Evolutionary conservation across 1,140 invertebrate genomes (phyloP), one percentile per base, ranked within the genome.

Genomic region (Vanessa atalanta): DNA sequence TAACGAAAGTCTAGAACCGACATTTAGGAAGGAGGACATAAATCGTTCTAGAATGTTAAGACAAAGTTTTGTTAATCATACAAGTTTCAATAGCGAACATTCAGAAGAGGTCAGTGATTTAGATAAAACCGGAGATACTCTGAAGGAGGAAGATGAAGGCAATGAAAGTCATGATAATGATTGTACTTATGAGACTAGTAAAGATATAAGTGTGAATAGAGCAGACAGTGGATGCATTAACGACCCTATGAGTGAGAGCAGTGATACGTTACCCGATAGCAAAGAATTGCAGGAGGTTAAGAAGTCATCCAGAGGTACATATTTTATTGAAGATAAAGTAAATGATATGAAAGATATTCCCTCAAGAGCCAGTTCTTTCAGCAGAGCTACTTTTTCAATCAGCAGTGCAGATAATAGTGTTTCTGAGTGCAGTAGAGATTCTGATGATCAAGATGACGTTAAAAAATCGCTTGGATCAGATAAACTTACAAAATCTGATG

Each of bases 1-100:
- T 47, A 87, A 89, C 20, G 86, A 89, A 37, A 88, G 86, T 37
- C 70, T 92, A 13, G 88, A 90, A 75, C 90, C 90, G 0, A 82
- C 83, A 1, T 87, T 91, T 53, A 89, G 75, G 37, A 89, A 85
- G 53, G 87, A 88, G 65, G 79, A 88, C 9, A 79, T 87, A 11
- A 88, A 88, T 61, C 73, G 79, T 51, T 85, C 82, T 37, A 81
- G 70, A 78, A 67, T 86, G 14, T 61, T 81, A 16, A 65, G 72
- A 64, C 75, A 83, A 53, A 88, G 80, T 66, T 15, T 82, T 15
- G 50, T 72, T 0, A 55, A 60, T 11, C 57, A 81, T 47, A 67
- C 57, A 12, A 69, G 55, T 70, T 47, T 75, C 69, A 63, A 72
- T 3, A 77, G 69, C 53, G 73, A 68, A 43, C 63, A 73, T 51